phyloP scores from a whole-genome alignment of 2,797 vertebrate genomes.

The Arremon brunneinucha region DNA sequence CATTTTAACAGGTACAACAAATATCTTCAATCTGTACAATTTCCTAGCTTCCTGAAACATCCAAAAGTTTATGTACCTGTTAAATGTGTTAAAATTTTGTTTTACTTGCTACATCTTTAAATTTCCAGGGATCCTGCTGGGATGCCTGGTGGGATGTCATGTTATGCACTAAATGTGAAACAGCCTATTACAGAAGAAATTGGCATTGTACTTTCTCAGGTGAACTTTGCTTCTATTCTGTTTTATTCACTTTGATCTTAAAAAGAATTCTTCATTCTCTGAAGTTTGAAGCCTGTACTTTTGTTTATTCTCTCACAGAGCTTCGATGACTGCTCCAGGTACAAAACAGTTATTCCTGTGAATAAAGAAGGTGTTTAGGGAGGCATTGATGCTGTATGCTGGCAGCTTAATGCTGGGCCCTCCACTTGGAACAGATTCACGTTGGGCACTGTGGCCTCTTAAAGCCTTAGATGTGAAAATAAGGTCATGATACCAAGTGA shows the following conservation, averaged over 20 bases:
- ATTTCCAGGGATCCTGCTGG: neutral
- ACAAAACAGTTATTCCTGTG: neutral
- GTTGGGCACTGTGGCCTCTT: neutral
- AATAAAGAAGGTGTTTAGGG: neutral
- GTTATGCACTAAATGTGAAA: neutral
- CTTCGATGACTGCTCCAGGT: neutral
- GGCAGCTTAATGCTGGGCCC: neutral
- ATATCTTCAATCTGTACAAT: neutral
- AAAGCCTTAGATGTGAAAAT: neutral
- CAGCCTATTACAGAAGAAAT: neutral
- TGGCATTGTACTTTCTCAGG: neutral
- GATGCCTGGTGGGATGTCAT: neutral
- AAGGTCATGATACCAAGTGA: neutral
- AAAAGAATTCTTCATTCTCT: neutral
- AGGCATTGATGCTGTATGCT: neutral
- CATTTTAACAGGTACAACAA: neutral
- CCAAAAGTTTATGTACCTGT: neutral
- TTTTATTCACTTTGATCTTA: neutral
- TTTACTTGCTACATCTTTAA: neutral
- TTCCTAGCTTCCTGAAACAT: neutral
- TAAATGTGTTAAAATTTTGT: neutral
- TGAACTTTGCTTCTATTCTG: neutral
- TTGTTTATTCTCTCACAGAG: neutral
- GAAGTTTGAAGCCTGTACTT: neutral
- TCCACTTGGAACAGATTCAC: neutral